Base-by-base conservation (phyloP, 2,113 vertebrate species). In the Nibea coibor region DNA sequence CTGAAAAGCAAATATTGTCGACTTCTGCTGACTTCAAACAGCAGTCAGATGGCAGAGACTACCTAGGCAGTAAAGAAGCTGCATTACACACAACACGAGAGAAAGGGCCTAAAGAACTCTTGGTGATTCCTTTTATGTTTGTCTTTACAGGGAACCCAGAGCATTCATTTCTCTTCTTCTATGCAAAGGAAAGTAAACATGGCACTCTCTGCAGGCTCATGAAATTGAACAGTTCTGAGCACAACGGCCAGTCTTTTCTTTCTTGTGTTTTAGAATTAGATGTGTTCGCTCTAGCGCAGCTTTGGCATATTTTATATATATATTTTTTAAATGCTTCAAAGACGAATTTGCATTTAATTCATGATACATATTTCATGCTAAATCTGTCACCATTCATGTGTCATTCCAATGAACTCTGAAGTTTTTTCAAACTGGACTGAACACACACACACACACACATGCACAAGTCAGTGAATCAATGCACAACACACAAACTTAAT, bases 1-100 rank as follows among this genome's bases (percentile, higher is more conserved):
- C 81, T 88, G 86, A 87, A 93, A 89, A 93, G 90, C 89, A 91
- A 94, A 93, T 92, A 91, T 78, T 81, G 90, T 85, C 54, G 80
- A 89, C 87, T 90, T 89, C 74, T 90, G 87, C 75, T 70, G 84
- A 86, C 90, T 94, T 93, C 88, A 93, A 93, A 93, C 84, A 71
- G 70, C 84, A 90, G 88, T 88, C 83, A 88, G 88, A 89, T 83
- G 89, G 88, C 81, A 75, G 80, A 81, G 82, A 89, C 92, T 84
- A 88, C 87, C 89, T 82, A 53, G 89, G 88, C 77, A 75, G 89
- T 82, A 83, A 76, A 89, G 86, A 76, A 74, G 84, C 78, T 59
- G 75, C 82, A 81, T 88, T 88, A 89, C 89, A 85, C 80, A 88
- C 78, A 83, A 64, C 88, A 89, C 85, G 82, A 87, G 81, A 88